Conservation (phyloP, 2,797 vertebrate genomes). For the Gambelia wislizenii region DNA sequence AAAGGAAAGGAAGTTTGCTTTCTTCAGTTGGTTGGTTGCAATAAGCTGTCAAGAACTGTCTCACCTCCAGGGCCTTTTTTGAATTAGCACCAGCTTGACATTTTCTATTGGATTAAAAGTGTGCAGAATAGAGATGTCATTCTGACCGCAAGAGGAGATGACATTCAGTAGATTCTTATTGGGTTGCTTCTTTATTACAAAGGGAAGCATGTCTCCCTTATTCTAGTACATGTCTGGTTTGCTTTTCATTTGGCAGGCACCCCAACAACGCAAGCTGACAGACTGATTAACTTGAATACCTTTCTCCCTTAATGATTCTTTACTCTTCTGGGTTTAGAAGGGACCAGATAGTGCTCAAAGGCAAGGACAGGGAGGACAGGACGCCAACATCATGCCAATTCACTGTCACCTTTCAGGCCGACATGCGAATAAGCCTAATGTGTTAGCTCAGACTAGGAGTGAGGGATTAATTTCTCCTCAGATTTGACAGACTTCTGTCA, state of each 20-base stretch:
- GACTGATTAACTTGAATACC: conserved; percentile 64
- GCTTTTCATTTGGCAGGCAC: conserved; percentile 56
- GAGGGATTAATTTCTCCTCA: conserved; percentile 47
- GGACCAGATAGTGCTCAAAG: conserved; percentile 37
- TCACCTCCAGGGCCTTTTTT: conserved; percentile 71
- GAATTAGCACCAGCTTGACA: conserved; percentile 73
- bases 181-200: conserved; percentile 68
- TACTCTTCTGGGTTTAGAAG: conserved; percentile 53
- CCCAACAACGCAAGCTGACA: conserved; percentile 66
- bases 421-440: conserved; percentile 50
- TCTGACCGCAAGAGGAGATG: conserved; percentile 72
- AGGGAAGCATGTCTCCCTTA: conserved; percentile 62
- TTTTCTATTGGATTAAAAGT: conserved; percentile 73
- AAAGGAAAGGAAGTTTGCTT: conserved; percentile 53
- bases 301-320: conserved; percentile 62
- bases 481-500: conserved; percentile 57
- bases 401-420: conserved; percentile 43
- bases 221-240: conserved; percentile 61
- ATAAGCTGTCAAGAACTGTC: conserved; percentile 53
- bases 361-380: conserved; percentile 37
- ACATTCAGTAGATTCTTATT: conserved; percentile 67
- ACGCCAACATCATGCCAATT: conserved; percentile 31
- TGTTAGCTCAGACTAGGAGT: conserved; percentile 31
- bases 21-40: conserved; percentile 64
- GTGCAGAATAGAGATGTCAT: conserved; percentile 71